phyloP scores from a whole-genome alignment of 2,113 vertebrate genomes.

The Pelobates fuscus region DNA sequence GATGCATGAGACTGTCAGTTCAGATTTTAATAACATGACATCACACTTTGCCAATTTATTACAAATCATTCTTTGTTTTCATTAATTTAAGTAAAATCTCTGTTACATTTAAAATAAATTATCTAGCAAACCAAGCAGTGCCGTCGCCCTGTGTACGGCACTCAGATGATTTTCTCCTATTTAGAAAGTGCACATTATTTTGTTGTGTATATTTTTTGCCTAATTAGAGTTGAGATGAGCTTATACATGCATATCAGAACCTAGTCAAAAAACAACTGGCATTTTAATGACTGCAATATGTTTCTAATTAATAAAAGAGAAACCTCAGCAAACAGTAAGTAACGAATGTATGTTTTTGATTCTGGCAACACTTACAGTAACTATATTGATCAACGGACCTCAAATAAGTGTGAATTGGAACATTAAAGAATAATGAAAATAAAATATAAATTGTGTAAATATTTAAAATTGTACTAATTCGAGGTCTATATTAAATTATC shows the following conservation, averaged over 20 bases:
- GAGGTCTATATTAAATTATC: too few species aligned
- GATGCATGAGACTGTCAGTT: conserved; percentile 24
- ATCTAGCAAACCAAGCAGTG: background rate
- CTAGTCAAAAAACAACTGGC: conserved; percentile 17
- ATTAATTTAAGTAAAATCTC: conserved; percentile 13
- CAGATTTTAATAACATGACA: conserved; percentile 20
- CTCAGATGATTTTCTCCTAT: background rate
- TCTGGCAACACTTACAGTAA: background rate
- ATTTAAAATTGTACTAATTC: too few species aligned
- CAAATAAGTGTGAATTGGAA: background rate
- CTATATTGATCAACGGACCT: background rate
- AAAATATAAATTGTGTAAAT: too few species aligned
- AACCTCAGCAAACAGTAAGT: conserved; percentile 44
- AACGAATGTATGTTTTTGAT: conserved; percentile 35
- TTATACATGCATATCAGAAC: conserved; percentile 42
- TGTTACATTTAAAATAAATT: background rate
- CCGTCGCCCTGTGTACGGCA: background rate
- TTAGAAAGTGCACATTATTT: conserved; percentile 20
- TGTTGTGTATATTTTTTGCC: conserved; percentile 1
- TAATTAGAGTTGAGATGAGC: conserved; percentile 40
- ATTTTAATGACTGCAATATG: conserved; percentile 17
- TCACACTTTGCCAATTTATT: conserved; percentile 11
- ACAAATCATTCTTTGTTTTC: conserved; percentile 32
- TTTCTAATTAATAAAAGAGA: conserved; percentile 47
- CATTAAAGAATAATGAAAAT: too few species aligned